phyloP scores from a whole-genome alignment of 2,888 invertebrate genomes.

The Heteropelma amictum region DNA sequence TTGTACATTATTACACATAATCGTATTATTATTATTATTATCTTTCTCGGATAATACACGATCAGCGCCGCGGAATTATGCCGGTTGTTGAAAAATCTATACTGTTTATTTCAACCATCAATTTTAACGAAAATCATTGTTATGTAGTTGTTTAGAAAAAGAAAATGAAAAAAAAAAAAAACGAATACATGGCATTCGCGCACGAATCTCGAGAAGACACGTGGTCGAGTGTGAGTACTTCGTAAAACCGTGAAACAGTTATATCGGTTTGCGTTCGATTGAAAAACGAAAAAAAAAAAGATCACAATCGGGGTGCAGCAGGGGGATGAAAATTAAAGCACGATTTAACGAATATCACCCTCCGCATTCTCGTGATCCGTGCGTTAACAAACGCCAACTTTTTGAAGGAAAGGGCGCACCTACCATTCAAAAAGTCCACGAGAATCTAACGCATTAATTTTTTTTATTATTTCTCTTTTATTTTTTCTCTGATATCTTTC shows the following conservation, averaged over 20 bases:
- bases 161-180: not conserved
- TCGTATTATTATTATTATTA: constrained; percentile 29
- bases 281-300: not conserved
- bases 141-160: constrained; percentile 61
- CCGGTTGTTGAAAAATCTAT: constrained; percentile 66
- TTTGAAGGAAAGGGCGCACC: constrained; percentile 39
- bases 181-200: constrained; percentile 31
- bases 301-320: not conserved
- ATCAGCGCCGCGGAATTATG: constrained; percentile 59
- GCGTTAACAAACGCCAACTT: constrained; percentile 32
- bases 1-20: constrained; percentile 49
- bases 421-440: constrained; percentile 41
- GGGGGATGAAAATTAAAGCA: not conserved
- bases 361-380: constrained; percentile 39
- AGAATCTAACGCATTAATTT: constrained; percentile 30
- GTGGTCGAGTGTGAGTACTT: not conserved
- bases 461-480: constrained; percentile 28
- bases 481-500: constrained; percentile 35
- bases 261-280: too few species aligned
- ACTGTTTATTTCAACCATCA: constrained; percentile 62
- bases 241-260: constrained; percentile 33
- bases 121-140: constrained; percentile 67
- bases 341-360: constrained; percentile 14
- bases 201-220: constrained; percentile 41
- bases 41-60: constrained; percentile 28